Evolutionary conservation across 2,113 vertebrate genomes (phyloP).

Genomic region (Turdus rufiventris): DNA sequence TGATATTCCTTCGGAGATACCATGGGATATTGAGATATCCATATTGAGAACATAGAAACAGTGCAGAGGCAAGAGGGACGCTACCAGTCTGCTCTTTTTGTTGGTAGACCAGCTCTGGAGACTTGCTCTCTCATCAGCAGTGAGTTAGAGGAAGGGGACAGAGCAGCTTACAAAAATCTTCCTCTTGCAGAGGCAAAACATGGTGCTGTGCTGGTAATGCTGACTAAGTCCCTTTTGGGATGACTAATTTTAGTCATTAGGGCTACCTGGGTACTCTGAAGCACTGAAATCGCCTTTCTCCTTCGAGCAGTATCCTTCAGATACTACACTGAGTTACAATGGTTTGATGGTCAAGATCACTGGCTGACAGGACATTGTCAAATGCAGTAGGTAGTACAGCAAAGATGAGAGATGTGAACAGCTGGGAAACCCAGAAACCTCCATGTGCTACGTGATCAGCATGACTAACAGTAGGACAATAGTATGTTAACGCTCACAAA

Average conservation of each 20-base stretch:
- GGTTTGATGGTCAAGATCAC: background rate
- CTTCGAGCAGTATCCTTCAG: background rate
- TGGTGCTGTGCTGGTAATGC: background rate
- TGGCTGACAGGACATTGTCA: background rate
- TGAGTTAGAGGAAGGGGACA: background rate
- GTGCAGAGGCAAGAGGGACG: background rate
- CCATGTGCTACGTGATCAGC: background rate
- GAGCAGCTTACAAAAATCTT: background rate
- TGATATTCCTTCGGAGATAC: background rate
- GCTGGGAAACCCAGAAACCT: background rate
- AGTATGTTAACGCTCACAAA: background rate
- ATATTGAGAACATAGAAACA: background rate
- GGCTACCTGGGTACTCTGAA: background rate
- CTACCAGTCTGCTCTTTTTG: background rate
- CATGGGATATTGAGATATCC: background rate
- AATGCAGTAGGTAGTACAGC: background rate
- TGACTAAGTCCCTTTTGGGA: background rate
- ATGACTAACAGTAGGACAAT: background rate
- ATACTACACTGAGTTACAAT: accelerated
- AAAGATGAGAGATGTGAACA: background rate
- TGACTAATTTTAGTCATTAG: background rate
- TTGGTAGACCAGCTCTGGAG: background rate
- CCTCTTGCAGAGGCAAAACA: background rate
- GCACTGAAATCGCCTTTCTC: background rate
- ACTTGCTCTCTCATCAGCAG: background rate